These are phyloP conservation scores for Cheiracanthium punctorium DNA, from an alignment of 2,888 invertebrate genomes.

Conservation along the genomic window DNA sequence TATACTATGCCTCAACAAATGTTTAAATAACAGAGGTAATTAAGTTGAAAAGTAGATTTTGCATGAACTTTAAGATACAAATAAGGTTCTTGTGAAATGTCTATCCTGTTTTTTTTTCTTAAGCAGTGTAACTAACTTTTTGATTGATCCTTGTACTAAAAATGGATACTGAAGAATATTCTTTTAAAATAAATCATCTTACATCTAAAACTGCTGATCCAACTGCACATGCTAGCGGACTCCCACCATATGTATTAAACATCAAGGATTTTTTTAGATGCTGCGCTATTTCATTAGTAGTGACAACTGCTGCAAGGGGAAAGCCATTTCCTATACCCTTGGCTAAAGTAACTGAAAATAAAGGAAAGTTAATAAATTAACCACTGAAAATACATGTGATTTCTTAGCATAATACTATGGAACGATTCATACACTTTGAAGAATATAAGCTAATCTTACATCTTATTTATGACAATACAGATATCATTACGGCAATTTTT, in stretches of 20 bases:
- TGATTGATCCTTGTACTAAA: no score
- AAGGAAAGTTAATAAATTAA: background rate
- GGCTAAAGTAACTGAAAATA: slow-evolving; percentile 86
- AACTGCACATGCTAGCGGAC: slow-evolving; percentile 90
- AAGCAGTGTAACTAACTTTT: no score
- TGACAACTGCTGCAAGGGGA: slow-evolving; percentile 95
- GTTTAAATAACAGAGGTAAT: no score
- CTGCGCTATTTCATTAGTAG: slow-evolving; percentile 90
- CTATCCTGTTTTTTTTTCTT: no score
- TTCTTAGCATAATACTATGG: background rate
- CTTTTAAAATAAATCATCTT: slow-evolving; percentile 74
- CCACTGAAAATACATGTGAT: background rate
- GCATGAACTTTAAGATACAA: background rate
- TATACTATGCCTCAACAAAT: no score
- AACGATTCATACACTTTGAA: no score
- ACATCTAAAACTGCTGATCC: slow-evolving; percentile 95
- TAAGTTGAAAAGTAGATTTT: no score
- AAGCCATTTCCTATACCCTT: slow-evolving; percentile 95
- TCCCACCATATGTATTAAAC: slow-evolving; percentile 98
- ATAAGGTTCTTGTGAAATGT: no score
- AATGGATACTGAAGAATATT: no score
- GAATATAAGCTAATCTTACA: no score
- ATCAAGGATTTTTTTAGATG: slow-evolving; percentile 85
- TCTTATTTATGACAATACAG: no score
- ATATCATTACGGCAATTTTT: no score